Percentiles rank a stretch among this genome's conserved stretches.
phyloP scores from a whole-genome alignment of 1,140 invertebrate genomes.

The Tyrophagus putrescentiae region DNA sequence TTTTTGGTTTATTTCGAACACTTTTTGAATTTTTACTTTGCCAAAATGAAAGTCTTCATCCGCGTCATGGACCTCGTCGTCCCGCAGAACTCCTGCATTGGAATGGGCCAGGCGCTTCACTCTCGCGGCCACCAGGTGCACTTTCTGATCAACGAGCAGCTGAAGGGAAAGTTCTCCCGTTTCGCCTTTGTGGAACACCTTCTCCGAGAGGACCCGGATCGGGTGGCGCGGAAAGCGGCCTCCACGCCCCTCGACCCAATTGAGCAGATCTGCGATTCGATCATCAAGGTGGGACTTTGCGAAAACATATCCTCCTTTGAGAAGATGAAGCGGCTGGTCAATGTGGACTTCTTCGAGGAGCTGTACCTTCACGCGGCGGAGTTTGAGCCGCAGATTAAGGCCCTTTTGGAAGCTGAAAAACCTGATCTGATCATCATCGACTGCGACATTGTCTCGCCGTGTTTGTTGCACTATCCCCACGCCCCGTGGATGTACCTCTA shows the following conservation, averaged over 20 bases:
- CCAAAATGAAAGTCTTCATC: constrained; percentile 8
- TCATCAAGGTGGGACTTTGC: not conserved
- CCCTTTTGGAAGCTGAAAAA: not conserved
- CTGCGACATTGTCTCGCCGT: constrained; percentile 9
- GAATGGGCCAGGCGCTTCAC: constrained; percentile 5
- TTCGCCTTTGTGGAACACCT: not conserved
- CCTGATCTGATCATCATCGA: constrained; percentile 11
- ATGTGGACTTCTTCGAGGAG: not conserved
- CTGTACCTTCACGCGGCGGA: not conserved
- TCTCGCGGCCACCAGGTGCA: not conserved
- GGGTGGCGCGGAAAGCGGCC: not conserved
- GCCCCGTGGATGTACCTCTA: constrained; percentile 12
- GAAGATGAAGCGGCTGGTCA: not conserved
- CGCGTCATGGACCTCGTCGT: constrained; percentile 11
- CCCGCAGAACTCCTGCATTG: constrained; percentile 18
- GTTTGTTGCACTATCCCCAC: not conserved
- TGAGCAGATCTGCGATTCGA: not conserved
- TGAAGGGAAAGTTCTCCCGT: not conserved
- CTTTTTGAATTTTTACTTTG: not conserved
- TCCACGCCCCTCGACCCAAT: not conserved
- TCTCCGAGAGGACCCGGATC: not conserved
- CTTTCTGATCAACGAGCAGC: constrained; percentile 12
- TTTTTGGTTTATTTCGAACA: not conserved
- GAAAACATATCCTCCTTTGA: not conserved
- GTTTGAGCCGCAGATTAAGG: not conserved